Evolutionary conservation across 2,797 vertebrate species (phyloP).

Genomic region (Cyclura pinguis): DNA sequence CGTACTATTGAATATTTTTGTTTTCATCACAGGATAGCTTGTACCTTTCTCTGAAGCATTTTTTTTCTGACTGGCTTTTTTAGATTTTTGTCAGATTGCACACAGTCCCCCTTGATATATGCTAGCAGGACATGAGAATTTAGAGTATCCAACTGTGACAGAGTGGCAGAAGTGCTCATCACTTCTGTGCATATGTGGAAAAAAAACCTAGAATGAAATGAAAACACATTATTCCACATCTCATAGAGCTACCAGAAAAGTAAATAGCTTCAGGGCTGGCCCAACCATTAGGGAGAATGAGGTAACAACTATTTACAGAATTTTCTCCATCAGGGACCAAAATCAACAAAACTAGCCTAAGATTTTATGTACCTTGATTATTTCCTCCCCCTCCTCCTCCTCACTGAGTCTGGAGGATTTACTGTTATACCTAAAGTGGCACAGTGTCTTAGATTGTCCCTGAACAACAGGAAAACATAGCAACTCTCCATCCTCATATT

Average conservation of each 20-base stretch:
- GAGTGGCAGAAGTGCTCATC: neutral
- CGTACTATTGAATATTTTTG: neutral
- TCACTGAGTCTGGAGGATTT: no score
- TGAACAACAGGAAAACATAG: neutral
- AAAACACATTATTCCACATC: neutral
- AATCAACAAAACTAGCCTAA: no score
- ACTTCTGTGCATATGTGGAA: no score
- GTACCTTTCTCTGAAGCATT: neutral
- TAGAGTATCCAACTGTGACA: neutral
- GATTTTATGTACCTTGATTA: no score
- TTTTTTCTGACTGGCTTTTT: neutral
- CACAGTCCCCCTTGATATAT: neutral
- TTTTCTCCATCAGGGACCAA: no score
- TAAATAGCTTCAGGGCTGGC: neutral
- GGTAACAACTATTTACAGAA: no score
- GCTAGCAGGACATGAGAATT: neutral
- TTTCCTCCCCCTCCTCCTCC: no score
- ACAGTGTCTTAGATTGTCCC: no score
- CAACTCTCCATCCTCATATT: neutral
- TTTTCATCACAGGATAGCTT: neutral
- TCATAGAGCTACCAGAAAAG: neutral
- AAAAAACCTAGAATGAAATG: neutral
- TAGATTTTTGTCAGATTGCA: neutral
- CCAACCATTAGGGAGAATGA: no score
- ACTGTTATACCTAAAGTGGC: no score